phyloP scores from a whole-genome alignment of 1,140 invertebrate species.

The Aplysia californica region DNA sequence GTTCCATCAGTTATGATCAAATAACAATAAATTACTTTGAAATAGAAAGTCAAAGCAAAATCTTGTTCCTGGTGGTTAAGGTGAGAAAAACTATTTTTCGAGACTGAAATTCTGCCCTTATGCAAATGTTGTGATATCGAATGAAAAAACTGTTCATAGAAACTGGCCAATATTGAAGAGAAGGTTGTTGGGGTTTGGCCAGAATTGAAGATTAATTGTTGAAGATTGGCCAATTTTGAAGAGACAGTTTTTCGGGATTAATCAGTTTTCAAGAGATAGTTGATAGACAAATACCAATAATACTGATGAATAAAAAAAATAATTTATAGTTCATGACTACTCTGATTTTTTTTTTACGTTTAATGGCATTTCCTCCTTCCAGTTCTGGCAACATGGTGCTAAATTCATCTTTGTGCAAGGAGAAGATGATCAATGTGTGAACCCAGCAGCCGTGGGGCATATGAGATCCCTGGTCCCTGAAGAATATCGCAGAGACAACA shows the following conservation, averaged over 20 bases:
- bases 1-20: too few species aligned
- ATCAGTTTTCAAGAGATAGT: background rate
- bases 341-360: background rate
- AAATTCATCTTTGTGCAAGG: constrained; percentile 1
- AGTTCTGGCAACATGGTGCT: constrained; percentile 7
- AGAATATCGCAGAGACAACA: background rate
- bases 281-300: too few species aligned
- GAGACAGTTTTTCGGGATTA: background rate
- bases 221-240: background rate
- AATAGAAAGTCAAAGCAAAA: too few species aligned
- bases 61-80: too few species aligned
- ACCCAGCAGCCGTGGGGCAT: background rate
- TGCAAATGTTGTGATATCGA: too few species aligned
- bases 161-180: too few species aligned
- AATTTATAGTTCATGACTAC: background rate
- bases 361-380: background rate
- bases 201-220: background rate
- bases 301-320: background rate
- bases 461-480: background rate
- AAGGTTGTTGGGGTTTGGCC: too few species aligned
- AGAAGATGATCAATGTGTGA: constrained; percentile 7
- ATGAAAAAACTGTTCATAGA: too few species aligned
- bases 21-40: too few species aligned
- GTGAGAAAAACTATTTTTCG: too few species aligned
- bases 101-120: too few species aligned